Conservation (phyloP, 2,888 invertebrate species). For the Lasioglossum morio region DNA sequence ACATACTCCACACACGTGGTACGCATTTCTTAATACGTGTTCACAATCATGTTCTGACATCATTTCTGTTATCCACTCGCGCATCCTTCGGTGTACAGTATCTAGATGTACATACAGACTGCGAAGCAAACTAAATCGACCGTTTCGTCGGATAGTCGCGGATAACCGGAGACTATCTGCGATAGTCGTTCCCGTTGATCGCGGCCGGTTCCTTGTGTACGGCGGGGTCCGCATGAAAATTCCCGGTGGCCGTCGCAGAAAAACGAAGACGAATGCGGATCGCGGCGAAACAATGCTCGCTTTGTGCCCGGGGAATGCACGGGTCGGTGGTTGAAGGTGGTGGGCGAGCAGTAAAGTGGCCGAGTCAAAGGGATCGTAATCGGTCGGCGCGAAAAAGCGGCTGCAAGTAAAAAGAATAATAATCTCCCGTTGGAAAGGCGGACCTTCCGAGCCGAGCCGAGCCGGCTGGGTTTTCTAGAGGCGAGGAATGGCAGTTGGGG, state of each 20-base stretch:
- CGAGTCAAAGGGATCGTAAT: constrained; percentile 81
- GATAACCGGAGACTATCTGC: neutral
- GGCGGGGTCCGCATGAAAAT: neutral
- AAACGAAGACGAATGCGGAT: constrained; percentile 16
- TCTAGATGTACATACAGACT: too few species aligned
- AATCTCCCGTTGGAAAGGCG: constrained; percentile 73
- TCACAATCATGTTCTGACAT: too few species aligned
- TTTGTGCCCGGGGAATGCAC: constrained; percentile 55
- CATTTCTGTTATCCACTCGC: too few species aligned
- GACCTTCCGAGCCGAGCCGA: neutral
- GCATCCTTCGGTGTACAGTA: too few species aligned
- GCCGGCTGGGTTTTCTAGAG: constrained; percentile 57
- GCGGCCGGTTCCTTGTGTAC: neutral
- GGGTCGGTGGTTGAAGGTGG: constrained; percentile 39
- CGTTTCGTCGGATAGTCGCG: neutral
- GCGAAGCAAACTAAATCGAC: neutral
- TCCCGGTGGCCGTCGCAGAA: constrained; percentile 5
- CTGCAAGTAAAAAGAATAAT: constrained; percentile 73
- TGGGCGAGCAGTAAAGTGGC: constrained; percentile 76
- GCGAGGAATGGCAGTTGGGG: constrained; percentile 72
- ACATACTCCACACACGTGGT: too few species aligned
- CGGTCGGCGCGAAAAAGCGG: constrained; percentile 73
- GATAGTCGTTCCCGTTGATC: neutral
- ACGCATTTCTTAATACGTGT: too few species aligned
- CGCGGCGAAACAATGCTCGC: constrained; percentile 72